A percentile compares a stretch with the other conserved stretches of the same genome.
Evolutionary conservation across 1,140 invertebrate species (phyloP).

Genomic region (Drosophila eugracilis): DNA sequence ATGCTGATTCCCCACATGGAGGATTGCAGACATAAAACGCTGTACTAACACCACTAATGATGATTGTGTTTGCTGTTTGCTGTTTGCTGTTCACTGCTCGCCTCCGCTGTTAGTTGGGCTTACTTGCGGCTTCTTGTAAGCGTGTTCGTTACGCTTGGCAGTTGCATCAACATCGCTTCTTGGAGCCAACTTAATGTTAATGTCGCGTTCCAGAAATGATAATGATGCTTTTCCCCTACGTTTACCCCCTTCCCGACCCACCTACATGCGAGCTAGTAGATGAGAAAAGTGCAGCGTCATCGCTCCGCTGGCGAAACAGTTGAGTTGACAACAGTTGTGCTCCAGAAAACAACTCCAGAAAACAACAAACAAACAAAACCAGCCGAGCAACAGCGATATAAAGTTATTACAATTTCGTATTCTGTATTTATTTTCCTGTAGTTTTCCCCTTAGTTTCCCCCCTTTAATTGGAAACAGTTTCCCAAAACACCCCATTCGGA

Average conservation of each 20-base stretch:
- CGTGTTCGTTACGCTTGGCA: slow-evolving; percentile 80
- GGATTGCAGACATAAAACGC: slow-evolving; percentile 4
- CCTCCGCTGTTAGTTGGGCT: slow-evolving; percentile 33
- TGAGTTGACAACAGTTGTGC: slow-evolving; percentile 64
- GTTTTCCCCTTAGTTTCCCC: slow-evolving; percentile 8
- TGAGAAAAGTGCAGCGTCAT: slow-evolving; percentile 50
- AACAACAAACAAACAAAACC: slow-evolving; percentile 39
- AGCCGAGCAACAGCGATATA: slow-evolving; percentile 37
- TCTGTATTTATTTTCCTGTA: slow-evolving; percentile 66
- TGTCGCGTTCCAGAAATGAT: slow-evolving; percentile 79
- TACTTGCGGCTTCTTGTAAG: slow-evolving; percentile 56
- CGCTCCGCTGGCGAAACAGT: slow-evolving; percentile 47
- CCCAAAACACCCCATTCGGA: slow-evolving; percentile 42
- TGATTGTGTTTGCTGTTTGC: slow-evolving; percentile 64
- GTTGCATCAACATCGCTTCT: slow-evolving; percentile 66
- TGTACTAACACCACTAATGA: slow-evolving; percentile 68
- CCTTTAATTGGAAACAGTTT: slow-evolving; percentile 80
- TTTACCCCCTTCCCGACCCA: neutral
- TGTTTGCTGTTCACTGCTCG: slow-evolving; percentile 33
- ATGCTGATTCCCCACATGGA: neutral
- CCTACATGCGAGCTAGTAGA: slow-evolving; percentile 3
- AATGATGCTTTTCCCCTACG: slow-evolving; percentile 40
- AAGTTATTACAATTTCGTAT: slow-evolving; percentile 72
- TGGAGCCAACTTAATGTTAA: slow-evolving; percentile 67
- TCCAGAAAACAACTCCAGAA: slow-evolving; percentile 77